These are phyloP conservation scores for Heliangelus exortis DNA, from an alignment of 2,797 vertebrate species.

Conservation along the genomic window DNA sequence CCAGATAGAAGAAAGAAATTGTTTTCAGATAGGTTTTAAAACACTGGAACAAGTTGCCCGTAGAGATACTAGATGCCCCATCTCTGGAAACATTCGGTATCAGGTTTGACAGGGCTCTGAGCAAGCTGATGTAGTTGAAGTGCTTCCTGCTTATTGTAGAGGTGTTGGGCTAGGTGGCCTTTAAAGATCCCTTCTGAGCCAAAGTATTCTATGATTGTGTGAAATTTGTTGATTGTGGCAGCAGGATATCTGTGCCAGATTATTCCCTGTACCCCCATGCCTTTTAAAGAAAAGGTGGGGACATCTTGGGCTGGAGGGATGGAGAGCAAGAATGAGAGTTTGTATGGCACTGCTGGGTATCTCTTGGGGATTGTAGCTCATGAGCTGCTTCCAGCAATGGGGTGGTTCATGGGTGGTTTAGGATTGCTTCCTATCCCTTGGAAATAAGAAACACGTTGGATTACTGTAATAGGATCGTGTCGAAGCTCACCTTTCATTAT, in stretches of 20 bases:
- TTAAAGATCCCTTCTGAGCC: neutral
- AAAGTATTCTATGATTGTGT: neutral
- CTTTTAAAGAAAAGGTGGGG: neutral
- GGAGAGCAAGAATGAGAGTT: neutral
- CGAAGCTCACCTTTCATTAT: neutral
- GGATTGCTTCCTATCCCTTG: neutral
- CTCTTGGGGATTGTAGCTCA: accelerated
- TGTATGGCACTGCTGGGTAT: neutral
- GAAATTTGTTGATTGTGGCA: neutral
- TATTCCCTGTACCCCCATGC: accelerated
- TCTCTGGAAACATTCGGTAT: neutral
- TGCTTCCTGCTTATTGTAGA: neutral
- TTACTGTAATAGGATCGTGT: neutral
- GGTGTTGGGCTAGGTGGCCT: no score
- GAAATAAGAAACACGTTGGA: neutral
- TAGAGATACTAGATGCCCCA: neutral
- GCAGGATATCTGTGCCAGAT: neutral
- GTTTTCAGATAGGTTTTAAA: neutral
- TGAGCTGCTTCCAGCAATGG: neutral
- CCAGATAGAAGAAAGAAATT: neutral
- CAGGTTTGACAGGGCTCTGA: neutral
- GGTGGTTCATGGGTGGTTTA: neutral
- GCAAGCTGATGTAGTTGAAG: neutral
- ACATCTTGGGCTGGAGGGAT: neutral
- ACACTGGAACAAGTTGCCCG: neutral